Percentiles rank a stretch among this genome's conserved stretches.
Evolutionary conservation across 2,888 invertebrate species (phyloP).

Genomic region (Leucania comma): DNA sequence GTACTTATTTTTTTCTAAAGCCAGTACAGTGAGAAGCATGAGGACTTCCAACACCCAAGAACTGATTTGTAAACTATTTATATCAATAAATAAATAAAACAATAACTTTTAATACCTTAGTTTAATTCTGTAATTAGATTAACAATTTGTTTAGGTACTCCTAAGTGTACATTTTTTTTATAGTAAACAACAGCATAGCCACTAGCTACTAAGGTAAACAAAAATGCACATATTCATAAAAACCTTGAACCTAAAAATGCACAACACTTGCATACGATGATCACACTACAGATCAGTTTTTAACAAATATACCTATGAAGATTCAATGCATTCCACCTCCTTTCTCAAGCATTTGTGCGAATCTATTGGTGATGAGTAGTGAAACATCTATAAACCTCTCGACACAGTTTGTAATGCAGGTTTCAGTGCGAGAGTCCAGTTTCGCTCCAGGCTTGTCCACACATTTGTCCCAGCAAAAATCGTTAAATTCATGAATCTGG

Average conservation of each 20-base stretch:
- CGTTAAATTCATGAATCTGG: constrained; percentile 97
- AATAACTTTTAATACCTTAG: constrained; percentile 40
- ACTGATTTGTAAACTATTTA: constrained; percentile 58
- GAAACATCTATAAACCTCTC: constrained; percentile 98
- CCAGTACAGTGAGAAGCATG: constrained; percentile 10
- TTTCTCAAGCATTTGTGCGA: constrained; percentile 96
- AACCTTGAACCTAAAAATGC: constrained; percentile 59
- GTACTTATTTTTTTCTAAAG: constrained; percentile 24
- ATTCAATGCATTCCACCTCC: constrained; percentile 90
- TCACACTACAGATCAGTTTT: constrained; percentile 51
- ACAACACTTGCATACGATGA: constrained; percentile 46
- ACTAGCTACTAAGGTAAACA: constrained; percentile 53
- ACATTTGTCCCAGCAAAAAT: constrained; percentile 99
- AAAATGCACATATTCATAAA: constrained; percentile 53
- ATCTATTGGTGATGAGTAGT: constrained; percentile 96
- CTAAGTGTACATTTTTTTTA: constrained; percentile 54
- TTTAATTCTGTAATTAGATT: constrained; percentile 50
- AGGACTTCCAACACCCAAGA: constrained; percentile 29
- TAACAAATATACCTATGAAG: constrained; percentile 42
- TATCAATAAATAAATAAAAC: constrained; percentile 61
- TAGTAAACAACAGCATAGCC: constrained; percentile 40
- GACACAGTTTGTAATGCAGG: constrained; percentile 97
- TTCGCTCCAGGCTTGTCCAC: constrained; percentile 97
- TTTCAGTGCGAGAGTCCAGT: constrained; percentile 96
- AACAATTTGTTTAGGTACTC: constrained; percentile 54